Percentiles rank a stretch among this genome's conserved stretches.
These are phyloP conservation scores for Epinephelus awoara DNA, from an alignment of 2,797 vertebrate species.

Conservation along the genomic window DNA sequence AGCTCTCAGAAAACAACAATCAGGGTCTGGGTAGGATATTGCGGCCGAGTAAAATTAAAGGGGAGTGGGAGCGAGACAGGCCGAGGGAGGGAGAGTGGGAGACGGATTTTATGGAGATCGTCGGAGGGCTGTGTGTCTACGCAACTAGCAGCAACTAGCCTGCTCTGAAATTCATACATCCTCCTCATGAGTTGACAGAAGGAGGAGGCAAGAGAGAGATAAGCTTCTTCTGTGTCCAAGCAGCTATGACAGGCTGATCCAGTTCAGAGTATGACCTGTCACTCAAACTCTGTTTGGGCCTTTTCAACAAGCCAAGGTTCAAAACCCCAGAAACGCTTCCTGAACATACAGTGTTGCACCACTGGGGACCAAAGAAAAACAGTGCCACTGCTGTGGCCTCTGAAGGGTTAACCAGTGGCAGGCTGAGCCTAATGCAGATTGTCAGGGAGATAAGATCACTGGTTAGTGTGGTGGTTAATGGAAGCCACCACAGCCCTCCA, in stretches of 20 bases:
- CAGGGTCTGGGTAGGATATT: slow-evolving; percentile 67
- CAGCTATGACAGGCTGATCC: slow-evolving; percentile 45
- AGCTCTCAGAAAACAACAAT: slow-evolving; percentile 74
- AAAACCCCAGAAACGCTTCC: slow-evolving; percentile 39
- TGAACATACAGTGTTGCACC: slow-evolving; percentile 8
- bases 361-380: slow-evolving; percentile 22
- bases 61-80: slow-evolving; percentile 65
- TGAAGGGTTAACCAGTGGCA: slow-evolving; percentile 62
- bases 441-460: slow-evolving; percentile 82
- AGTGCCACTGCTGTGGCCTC: neutral
- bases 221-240: slow-evolving; percentile 33
- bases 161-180: slow-evolving; percentile 50
- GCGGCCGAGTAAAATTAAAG: slow-evolving; percentile 70
- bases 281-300: slow-evolving; percentile 41
- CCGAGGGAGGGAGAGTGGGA: slow-evolving; percentile 47
- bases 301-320: slow-evolving; percentile 36
- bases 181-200: slow-evolving; percentile 48
- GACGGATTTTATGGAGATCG: slow-evolving; percentile 66
- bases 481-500: slow-evolving; percentile 69
- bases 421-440: slow-evolving; percentile 74
- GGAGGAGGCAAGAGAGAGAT: slow-evolving; percentile 36
- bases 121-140: slow-evolving; percentile 39
- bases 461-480: slow-evolving; percentile 70
- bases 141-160: slow-evolving; percentile 25
- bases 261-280: slow-evolving; percentile 47